phyloP scores from a whole-genome alignment of 2,113 vertebrate species.

The Coregonus clupeaformis region DNA sequence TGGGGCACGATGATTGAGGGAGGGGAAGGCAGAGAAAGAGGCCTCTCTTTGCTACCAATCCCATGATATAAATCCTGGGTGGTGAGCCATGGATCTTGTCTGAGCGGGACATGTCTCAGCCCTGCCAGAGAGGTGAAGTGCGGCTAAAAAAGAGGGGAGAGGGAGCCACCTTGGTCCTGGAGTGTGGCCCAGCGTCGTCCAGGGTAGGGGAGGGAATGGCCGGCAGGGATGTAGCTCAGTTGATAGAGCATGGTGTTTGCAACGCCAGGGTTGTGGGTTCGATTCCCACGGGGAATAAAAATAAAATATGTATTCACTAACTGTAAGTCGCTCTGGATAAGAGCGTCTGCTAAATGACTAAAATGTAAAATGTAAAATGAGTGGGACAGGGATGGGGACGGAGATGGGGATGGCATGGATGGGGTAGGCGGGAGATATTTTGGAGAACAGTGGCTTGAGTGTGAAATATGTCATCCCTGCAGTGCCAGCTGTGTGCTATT shows the following conservation, averaged over 20 bases:
- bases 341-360: no score
- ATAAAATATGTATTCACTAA: no score
- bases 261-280: no score
- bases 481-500: conserved; percentile 79
- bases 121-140: conserved; percentile 60
- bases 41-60: conserved; percentile 11
- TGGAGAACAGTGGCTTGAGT: conserved; percentile 64
- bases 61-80: conserved; percentile 45
- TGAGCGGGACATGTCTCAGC: conserved; percentile 50
- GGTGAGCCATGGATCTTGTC: conserved; percentile 56
- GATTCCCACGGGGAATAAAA: no score
- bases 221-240: no score
- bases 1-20: conserved; percentile 19
- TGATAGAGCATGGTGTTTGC: no score
- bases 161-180: background rate
- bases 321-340: no score
- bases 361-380: no score
- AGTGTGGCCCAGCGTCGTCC: no score
- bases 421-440: conserved; percentile 49
- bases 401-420: conserved; percentile 31
- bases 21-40: conserved; percentile 17
- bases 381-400: conserved; percentile 7
- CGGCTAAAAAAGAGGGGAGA: conserved; percentile 41
- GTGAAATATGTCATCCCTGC: conserved; percentile 73
- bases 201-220: no score